Conservation (phyloP, 2,113 vertebrate species). For the Pseudolaguvia tuberculata region DNA sequence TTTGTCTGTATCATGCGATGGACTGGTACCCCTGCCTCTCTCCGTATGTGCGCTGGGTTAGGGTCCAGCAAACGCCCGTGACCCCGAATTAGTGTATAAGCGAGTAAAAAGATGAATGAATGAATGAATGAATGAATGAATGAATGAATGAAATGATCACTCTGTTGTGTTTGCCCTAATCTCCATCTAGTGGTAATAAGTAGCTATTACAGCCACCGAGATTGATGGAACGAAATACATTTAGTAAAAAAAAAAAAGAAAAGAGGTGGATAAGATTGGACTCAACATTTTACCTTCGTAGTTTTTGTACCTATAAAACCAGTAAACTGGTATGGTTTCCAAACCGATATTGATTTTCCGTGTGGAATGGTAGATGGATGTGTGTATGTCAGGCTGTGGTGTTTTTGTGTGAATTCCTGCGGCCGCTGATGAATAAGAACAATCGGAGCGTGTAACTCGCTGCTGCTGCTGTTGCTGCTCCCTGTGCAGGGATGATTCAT, state of each 20-base stretch:
- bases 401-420: conserved; percentile 17
- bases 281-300: not conserved
- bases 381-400: not conserved
- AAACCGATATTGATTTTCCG: too few relatives aligned
- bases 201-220: not conserved
- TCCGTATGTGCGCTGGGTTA: too few relatives aligned
- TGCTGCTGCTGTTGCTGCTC: too few relatives aligned
- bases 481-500: conserved; percentile 73
- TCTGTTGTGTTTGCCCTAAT: too few relatives aligned
- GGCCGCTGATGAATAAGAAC: conserved; percentile 20
- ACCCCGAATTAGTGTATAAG: too few relatives aligned
- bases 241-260: not conserved
- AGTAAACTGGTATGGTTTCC: too few relatives aligned
- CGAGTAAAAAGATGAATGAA: too few relatives aligned
- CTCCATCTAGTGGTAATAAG: not conserved
- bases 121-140: too few relatives aligned
- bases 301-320: not conserved
- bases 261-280: not conserved
- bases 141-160: too few relatives aligned
- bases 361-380: not conserved
- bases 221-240: not conserved
- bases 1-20: too few relatives aligned
- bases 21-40: too few relatives aligned
- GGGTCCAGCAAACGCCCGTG: too few relatives aligned
- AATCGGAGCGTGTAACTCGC: not conserved